These are phyloP conservation scores for Fratercula arctica DNA, from an alignment of 2,797 vertebrate species.

Conservation along the genomic window DNA sequence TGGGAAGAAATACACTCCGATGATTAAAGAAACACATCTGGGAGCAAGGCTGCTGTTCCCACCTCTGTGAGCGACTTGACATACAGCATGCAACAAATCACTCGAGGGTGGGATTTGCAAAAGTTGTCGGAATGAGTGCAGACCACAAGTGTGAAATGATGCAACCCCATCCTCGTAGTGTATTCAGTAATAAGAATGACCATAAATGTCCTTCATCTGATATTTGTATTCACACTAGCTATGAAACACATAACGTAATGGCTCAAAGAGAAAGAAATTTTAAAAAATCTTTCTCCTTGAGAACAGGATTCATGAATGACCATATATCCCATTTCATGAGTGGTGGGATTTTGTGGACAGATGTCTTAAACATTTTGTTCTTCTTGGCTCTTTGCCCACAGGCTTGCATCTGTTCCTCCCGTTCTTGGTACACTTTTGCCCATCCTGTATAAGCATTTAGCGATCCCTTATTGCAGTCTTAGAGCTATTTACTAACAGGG, in stretches of 20 bases:
- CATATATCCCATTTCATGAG: neutral
- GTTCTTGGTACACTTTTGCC: neutral
- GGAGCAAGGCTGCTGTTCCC: neutral
- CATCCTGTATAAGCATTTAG: neutral
- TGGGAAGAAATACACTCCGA: conserved; percentile 10
- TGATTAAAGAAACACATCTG: conserved; percentile 42
- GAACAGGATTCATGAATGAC: neutral
- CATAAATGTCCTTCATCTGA: conserved; percentile 26
- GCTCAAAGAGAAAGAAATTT: conserved; percentile 7
- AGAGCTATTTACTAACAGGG: neutral
- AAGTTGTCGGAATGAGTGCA: neutral
- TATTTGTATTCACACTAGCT: conserved; percentile 35
- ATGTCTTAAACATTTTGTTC: neutral
- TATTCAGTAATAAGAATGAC: conserved; percentile 3
- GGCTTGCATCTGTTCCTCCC: neutral
- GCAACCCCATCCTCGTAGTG: neutral
- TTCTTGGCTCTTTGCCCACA: neutral
- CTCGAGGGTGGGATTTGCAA: neutral
- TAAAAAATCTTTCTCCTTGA: neutral
- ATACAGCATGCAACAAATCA: neutral
- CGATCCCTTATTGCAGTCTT: neutral
- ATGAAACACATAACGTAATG: neutral
- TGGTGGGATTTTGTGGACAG: neutral
- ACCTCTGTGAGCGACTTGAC: neutral
- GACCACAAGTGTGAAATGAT: neutral